Conservation (phyloP, 2,113 vertebrate genomes). For the Fulica atra region DNA sequence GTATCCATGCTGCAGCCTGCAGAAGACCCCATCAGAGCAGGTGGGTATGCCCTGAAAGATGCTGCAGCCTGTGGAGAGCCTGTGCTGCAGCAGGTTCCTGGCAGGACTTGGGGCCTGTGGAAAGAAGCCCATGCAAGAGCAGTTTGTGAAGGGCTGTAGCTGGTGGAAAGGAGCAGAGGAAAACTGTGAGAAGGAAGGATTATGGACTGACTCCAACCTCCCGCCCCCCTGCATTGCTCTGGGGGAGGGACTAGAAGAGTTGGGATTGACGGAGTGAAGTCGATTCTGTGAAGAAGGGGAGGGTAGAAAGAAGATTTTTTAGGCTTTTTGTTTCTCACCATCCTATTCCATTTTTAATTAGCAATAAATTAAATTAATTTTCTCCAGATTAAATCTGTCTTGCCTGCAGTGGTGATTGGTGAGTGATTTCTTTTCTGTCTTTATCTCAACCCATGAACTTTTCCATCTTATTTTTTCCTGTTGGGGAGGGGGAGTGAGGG, state of each 20-base stretch:
- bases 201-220: background rate
- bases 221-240: rapidly evolving
- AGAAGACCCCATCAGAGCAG: background rate
- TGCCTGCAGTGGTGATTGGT: background rate
- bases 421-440: background rate
- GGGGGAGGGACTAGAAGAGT: background rate
- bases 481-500: background rate
- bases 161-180: background rate
- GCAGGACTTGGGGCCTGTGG: background rate
- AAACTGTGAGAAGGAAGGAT: background rate
- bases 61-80: background rate
- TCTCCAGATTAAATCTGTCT: background rate
- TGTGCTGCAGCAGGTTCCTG: background rate
- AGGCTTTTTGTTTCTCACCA: background rate
- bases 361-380: background rate
- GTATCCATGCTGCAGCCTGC: background rate
- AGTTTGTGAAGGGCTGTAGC: background rate
- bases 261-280: background rate
- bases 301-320: background rate
- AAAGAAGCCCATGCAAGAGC: background rate
- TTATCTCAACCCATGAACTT: background rate
- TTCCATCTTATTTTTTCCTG: background rate
- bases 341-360: background rate
- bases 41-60: background rate
- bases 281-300: background rate